Conservation (phyloP, 1,140 invertebrate genomes). For the Drosophila jambulina region DNA sequence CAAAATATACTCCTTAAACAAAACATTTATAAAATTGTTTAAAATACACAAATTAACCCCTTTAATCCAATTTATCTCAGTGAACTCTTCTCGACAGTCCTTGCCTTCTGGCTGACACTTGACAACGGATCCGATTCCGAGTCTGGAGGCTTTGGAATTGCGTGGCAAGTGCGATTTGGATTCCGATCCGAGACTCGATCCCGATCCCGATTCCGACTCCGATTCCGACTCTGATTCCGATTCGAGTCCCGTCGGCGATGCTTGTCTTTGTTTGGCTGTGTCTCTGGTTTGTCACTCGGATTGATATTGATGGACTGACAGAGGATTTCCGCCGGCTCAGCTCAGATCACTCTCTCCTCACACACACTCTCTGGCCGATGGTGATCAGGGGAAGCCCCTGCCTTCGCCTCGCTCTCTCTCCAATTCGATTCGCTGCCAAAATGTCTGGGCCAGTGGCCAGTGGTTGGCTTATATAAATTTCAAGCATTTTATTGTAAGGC, state of each 20-base stretch:
- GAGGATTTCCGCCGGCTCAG: constrained; percentile 73
- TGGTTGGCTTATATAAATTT: constrained; percentile 73
- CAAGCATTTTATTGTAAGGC: constrained; percentile 78
- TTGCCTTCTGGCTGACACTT: constrained; percentile 69
- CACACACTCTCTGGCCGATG: constrained; percentile 1
- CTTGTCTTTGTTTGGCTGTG: constrained; percentile 48
- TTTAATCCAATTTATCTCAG: constrained; percentile 19
- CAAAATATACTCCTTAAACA: too few species aligned
- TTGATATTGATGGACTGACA: constrained; percentile 78
- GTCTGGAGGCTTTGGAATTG: constrained; percentile 59
- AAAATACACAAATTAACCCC: not conserved
- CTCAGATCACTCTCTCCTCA: constrained; percentile 42
- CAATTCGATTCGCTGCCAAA: constrained; percentile 63
- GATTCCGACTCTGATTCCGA: constrained; percentile 1
- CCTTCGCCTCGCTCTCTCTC: not conserved
- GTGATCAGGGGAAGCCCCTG: constrained; percentile 22
- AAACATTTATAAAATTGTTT: not conserved
- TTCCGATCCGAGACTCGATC: constrained; percentile 21
- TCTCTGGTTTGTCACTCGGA: constrained; percentile 52
- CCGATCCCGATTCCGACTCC: constrained; percentile 19
- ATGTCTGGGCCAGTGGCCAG: constrained; percentile 55
- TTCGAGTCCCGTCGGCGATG: constrained; percentile 41
- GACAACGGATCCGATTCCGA: constrained; percentile 57
- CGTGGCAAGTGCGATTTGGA: constrained; percentile 74
- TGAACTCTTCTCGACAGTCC: constrained; percentile 20